Conservation (phyloP, 2,113 vertebrate species). For the Tachysurus fulvidraco region DNA sequence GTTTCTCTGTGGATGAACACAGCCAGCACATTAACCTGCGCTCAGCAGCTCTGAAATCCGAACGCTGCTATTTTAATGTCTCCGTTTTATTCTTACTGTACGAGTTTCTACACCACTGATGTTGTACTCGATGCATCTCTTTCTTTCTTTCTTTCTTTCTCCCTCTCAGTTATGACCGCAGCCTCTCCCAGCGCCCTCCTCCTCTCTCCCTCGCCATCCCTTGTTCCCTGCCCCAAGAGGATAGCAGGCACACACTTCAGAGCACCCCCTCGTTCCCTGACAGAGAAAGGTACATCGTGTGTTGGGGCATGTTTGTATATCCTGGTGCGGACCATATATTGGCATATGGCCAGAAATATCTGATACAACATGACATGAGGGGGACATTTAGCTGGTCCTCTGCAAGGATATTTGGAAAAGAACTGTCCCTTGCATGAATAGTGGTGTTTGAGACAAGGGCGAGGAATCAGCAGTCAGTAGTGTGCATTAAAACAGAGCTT, state of each 20-base stretch:
- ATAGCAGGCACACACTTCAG: constrained; percentile 78
- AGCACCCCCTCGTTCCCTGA: constrained; percentile 76
- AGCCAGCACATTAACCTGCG: constrained; percentile 68
- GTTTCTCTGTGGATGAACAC: constrained; percentile 61
- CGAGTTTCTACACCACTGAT: constrained; percentile 7
- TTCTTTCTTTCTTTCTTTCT: constrained; percentile 27
- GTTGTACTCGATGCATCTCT: constrained; percentile 17
- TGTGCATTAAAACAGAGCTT: neutral
- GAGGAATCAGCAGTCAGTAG: neutral
- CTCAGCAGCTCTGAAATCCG: constrained; percentile 63
- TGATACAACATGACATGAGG: too few species aligned
- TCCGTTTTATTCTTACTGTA: neutral
- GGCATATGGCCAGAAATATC: neutral
- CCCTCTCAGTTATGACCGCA: constrained; percentile 75
- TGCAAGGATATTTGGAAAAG: neutral
- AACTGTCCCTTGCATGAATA: neutral
- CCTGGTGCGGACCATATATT: neutral
- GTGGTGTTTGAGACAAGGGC: neutral
- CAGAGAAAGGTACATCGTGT: constrained; percentile 77
- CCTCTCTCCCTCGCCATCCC: constrained; percentile 75
- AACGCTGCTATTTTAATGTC: constrained; percentile 59
- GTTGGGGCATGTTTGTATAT: constrained; percentile 17
- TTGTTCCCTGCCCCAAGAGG: constrained; percentile 74
- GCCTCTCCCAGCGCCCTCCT: constrained; percentile 75
- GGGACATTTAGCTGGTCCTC: neutral